These are phyloP conservation scores for Falco naumanni DNA, from an alignment of 2,797 vertebrate genomes.

Conservation along the genomic window DNA sequence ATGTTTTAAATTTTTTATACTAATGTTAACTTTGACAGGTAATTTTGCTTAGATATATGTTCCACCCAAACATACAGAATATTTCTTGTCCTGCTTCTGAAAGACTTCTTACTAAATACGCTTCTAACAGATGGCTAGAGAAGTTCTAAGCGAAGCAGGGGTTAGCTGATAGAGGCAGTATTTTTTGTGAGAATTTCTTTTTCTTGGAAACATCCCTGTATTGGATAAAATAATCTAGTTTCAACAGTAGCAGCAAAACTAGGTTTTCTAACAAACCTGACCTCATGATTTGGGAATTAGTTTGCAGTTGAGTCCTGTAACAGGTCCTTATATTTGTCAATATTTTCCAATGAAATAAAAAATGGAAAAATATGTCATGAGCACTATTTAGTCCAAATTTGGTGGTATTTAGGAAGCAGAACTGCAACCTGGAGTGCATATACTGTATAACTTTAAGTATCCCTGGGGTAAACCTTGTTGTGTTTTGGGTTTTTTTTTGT, in stretches of 20 bases:
- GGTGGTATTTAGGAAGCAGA: neutral
- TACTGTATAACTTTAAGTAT: neutral
- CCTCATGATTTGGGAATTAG: neutral
- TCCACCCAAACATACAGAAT: neutral
- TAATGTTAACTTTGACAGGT: neutral
- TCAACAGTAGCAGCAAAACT: neutral
- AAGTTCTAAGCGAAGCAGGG: neutral
- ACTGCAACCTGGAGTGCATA: neutral
- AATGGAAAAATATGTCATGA: neutral
- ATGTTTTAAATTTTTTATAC: neutral
- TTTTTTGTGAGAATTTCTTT: neutral
- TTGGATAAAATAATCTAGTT: neutral
- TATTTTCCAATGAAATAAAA: neutral
- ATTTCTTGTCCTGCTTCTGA: neutral
- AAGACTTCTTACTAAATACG: neutral
- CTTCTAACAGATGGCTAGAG: neutral
- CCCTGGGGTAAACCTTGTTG: neutral
- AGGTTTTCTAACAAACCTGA: neutral
- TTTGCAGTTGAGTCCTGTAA: neutral
- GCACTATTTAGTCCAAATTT: neutral
- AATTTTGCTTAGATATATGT: fast-evolving
- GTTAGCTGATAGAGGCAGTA: neutral
- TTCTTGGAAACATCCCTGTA: neutral
- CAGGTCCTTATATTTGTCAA: neutral
- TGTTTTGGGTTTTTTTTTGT: no score